These are phyloP conservation scores for Notolepis coatsorum DNA, from an alignment of 2,797 vertebrate species.

Conservation along the genomic window DNA sequence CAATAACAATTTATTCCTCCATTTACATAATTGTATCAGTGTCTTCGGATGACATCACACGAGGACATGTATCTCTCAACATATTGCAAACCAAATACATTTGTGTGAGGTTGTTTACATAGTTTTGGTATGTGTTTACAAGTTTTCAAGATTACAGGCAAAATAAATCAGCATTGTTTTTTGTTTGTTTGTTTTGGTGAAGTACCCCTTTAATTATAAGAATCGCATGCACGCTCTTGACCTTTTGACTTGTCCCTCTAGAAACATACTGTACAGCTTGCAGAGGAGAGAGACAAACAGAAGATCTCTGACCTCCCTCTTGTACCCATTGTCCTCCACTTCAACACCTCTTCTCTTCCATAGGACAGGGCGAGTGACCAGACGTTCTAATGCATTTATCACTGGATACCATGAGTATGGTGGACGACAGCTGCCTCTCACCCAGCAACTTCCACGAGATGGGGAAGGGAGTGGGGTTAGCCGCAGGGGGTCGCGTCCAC, in stretches of 20 bases:
- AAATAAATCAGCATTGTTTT: too few relatives aligned
- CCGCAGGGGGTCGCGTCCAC: conserved; percentile 78
- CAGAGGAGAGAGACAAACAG: conserved; percentile 4
- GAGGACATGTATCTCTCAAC: too few relatives aligned
- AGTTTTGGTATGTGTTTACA: too few relatives aligned
- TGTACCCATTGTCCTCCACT: conserved; percentile 3
- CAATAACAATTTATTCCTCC: too few relatives aligned
- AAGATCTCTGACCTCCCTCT: conserved; percentile 34
- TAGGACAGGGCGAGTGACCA: conserved; percentile 39
- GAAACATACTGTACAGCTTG: background rate
- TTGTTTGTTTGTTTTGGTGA: too few relatives aligned
- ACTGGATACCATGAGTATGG: conserved; percentile 85
- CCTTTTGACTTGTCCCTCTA: background rate
- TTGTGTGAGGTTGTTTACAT: too few relatives aligned
- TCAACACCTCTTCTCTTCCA: conserved; percentile 26
- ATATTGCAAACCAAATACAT: too few relatives aligned
- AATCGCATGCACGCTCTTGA: too few relatives aligned
- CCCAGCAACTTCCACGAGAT: conserved; percentile 83
- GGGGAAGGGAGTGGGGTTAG: conserved; percentile 76
- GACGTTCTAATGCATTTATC: conserved; percentile 84
- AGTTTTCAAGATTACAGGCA: too few relatives aligned
- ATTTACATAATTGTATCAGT: too few relatives aligned
- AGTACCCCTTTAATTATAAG: too few relatives aligned
- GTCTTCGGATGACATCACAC: too few relatives aligned
- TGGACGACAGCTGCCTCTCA: conserved; percentile 85